A percentile compares a stretch with the other conserved stretches of the same genome.
Evolutionary conservation across 2,797 vertebrate genomes (phyloP).

Genomic region (Ptychadena robeensis): DNA sequence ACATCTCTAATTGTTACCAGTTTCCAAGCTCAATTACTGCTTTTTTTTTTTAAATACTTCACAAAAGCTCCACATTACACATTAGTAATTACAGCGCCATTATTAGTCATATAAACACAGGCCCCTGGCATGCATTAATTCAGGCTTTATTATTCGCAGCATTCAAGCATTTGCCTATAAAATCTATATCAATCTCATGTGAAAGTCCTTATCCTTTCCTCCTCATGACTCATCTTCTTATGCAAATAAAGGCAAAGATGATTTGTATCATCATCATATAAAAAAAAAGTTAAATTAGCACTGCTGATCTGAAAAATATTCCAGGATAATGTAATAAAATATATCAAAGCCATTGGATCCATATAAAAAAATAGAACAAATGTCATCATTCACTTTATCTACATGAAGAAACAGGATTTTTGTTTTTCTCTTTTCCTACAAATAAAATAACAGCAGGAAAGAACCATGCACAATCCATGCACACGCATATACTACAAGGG

Average conservation of each 20-base stretch:
- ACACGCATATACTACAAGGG: too few species aligned
- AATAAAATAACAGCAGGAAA: too few species aligned
- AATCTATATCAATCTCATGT: not conserved
- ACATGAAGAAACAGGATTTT: too few species aligned
- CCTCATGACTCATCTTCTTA: not conserved
- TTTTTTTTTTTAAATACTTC: not conserved
- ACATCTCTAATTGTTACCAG: not conserved
- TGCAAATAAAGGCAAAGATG: not conserved
- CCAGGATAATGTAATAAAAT: not conserved
- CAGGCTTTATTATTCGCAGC: constrained; percentile 17
- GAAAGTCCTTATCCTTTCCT: not conserved
- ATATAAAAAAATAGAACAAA: too few species aligned
- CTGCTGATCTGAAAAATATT: not conserved
- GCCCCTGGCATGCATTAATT: constrained; percentile 3
- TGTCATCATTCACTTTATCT: too few species aligned
- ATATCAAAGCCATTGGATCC: not conserved
- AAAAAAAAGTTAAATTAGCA: not conserved
- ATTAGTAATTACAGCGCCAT: constrained; percentile 17
- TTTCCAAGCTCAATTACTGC: not conserved
- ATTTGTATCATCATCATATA: not conserved
- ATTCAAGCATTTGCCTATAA: constrained; percentile 6
- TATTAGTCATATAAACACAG: not conserved
- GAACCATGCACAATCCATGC: too few species aligned
- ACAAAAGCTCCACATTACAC: not conserved
- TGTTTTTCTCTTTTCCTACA: too few species aligned